These are phyloP conservation scores for Girardinichthys multiradiatus DNA, from an alignment of 2,113 vertebrate genomes.

Conservation along the genomic window DNA sequence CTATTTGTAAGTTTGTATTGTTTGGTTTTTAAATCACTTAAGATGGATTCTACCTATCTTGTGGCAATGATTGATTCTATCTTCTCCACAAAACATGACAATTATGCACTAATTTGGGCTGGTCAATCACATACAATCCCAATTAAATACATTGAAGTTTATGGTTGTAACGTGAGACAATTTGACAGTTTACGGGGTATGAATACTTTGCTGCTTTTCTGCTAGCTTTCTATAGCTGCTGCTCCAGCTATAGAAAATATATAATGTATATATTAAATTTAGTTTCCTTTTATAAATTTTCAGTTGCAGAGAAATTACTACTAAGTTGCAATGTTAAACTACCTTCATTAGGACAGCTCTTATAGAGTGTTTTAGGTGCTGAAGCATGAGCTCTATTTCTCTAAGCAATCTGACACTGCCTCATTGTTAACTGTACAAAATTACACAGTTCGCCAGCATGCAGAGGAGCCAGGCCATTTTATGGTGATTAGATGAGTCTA, in stretches of 20 bases:
- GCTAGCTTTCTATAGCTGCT: too few relatives aligned
- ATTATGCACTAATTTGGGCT: background rate
- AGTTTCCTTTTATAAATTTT: constrained; percentile 5
- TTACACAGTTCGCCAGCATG: constrained; percentile 30
- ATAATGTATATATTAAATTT: background rate
- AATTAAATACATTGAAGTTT: too few relatives aligned
- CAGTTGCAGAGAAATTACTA: constrained; percentile 8
- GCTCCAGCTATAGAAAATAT: background rate
- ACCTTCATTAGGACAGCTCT: background rate
- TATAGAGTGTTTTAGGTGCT: constrained; percentile 41
- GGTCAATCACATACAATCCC: too few relatives aligned
- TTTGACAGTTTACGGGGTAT: too few relatives aligned
- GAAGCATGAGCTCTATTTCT: constrained; percentile 15
- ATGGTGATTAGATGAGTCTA: constrained; percentile 60
- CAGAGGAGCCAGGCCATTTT: constrained; percentile 50
- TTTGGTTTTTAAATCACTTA: background rate
- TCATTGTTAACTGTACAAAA: constrained; percentile 38
- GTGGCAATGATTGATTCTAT: background rate
- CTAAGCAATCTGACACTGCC: constrained; percentile 33
- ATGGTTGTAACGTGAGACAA: too few relatives aligned
- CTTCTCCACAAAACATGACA: background rate
- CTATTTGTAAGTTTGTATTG: background rate
- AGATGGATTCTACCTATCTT: background rate
- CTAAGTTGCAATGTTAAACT: background rate
- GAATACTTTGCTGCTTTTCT: background rate